Evolutionary conservation across 2,113 vertebrate genomes (phyloP), one percentile per base, ranked within the genome.

Genomic region (Triplophysa rosa): DNA sequence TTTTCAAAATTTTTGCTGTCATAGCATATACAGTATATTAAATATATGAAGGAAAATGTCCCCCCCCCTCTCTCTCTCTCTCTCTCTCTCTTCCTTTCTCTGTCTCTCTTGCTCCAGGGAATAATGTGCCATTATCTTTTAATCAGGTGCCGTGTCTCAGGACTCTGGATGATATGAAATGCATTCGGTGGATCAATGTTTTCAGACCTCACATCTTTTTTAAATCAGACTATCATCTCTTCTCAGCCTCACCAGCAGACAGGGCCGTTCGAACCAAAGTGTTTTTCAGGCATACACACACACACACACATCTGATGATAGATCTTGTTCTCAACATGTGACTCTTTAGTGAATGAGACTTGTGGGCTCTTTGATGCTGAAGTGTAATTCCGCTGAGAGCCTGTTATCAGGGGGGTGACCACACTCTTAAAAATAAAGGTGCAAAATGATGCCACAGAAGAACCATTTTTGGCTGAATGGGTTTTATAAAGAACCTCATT

Each of bases 221-320:
- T 89, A 87, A 89, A 90, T 91, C 86, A 87, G 84, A 49, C 84
- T 80, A 87, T 82, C 82, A 79, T 86, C 83, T 86, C 66, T 62
- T 56, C 42, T 52, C 75, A 54, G 16, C 29, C 13, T 21, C 62
- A 67, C 49, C 61, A 76, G 47, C 72, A 59, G 78, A 84, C 85
- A 79, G 70, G 76, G 67, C 40, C n/a, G 54, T 19, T 9, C 8
- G 9, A 21, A 24, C 65, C 37, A 16, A 49, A 64, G 29, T 47
- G 37, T 26, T 24, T 14, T 23, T 69, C 13, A 10, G 16, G 40
- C 29, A 45, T 52, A 23, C 12, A 42, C 75, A 66, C 40, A 29
- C 56, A 40, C 29, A 61, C 69, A 61, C 61, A 63, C 63, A 67
- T 8, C 17, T 65, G 45, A 77, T 29, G 24, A 54, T 23, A 8